Evolutionary conservation across 2,797 vertebrate genomes (phyloP), one percentile per base, ranked within the genome.

Genomic region (Glossophaga mutica): DNA sequence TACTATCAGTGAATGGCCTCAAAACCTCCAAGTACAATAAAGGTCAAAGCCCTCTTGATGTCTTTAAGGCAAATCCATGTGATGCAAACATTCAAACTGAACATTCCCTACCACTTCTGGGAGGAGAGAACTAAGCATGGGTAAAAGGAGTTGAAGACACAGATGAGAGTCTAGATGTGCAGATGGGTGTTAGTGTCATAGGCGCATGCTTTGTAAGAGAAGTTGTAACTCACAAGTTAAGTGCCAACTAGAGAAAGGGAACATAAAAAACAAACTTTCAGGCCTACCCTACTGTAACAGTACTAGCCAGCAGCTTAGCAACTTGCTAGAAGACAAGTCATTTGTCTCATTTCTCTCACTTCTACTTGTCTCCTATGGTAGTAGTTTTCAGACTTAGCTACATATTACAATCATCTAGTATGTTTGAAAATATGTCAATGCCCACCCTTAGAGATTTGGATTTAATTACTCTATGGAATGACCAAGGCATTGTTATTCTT

Each of bases 41-140:
- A 87, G 18, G 8, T 9, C 57, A 73, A 93, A 93, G 12, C 8
- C 29, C 24, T 34, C 29, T 83, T 84, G 44, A 87, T 87, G 85
- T 90, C 42, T 83, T 95, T 76, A 90, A 94, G 90, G 68, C 14
- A 95, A 91, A 73, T 76, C 18, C 9, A 21, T 55, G 65, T 83
- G 19, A 78, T 42, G 4, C 15, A 90, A 32, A 92, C 14, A 87
- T 39, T 78, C 55, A 84, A 84, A 70, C 1, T 52, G 16, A 82
- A 32, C 74, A 52, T 16, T 79, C 39, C 68, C 32, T 82, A 85
- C 42, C 42, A 48, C 6, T 68, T 32, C 15, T 70, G 19, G 42
- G 59, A 65, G n/a, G 22, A 90, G 71, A 85, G 8, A 93, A 93
- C 5, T 46, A 37, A 95, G 29, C 39, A 21, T 52, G 34, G 1